phyloP scores from a whole-genome alignment of 2,888 invertebrate genomes.

The Lasiommata megera region DNA sequence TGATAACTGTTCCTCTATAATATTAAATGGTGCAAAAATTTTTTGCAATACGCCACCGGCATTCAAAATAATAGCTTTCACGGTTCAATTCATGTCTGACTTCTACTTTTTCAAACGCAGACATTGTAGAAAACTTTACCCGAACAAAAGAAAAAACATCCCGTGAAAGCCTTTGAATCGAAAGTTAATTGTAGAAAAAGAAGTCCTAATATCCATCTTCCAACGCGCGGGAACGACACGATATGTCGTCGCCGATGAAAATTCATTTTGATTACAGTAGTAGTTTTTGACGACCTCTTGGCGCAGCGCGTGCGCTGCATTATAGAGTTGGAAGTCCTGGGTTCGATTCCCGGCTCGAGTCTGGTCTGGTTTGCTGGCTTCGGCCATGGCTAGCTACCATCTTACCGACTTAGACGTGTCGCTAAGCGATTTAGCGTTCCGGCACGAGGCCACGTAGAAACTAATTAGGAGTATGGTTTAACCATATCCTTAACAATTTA shows the following conservation, averaged over 20 bases:
- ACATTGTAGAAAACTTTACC: conserved; percentile 4
- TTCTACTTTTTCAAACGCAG: conserved; percentile 8
- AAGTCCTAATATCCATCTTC: conserved; percentile 21
- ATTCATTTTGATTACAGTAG: neutral
- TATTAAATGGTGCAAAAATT: neutral
- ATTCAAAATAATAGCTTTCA: conserved; percentile 25
- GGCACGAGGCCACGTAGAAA: no score
- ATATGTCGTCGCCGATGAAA: neutral
- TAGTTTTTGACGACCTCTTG: no score
- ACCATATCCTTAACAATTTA: no score
- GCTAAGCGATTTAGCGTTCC: no score
- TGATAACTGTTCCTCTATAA: neutral
- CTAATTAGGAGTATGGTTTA: no score
- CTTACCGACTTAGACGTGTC: no score
- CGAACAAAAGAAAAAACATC: conserved; percentile 15
- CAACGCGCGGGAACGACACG: neutral
- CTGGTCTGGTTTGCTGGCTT: no score
- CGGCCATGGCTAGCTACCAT: no score
- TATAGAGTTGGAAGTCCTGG: no score
- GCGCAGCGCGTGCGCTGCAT: no score
- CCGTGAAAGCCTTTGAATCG: conserved; percentile 29
- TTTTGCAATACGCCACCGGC: neutral
- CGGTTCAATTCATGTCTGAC: conserved; percentile 17
- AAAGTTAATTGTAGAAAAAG: conserved; percentile 30
- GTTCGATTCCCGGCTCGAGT: no score